Base-by-base conservation (phyloP, 2,888 invertebrate genomes). In the Saturnia pavonia region DNA sequence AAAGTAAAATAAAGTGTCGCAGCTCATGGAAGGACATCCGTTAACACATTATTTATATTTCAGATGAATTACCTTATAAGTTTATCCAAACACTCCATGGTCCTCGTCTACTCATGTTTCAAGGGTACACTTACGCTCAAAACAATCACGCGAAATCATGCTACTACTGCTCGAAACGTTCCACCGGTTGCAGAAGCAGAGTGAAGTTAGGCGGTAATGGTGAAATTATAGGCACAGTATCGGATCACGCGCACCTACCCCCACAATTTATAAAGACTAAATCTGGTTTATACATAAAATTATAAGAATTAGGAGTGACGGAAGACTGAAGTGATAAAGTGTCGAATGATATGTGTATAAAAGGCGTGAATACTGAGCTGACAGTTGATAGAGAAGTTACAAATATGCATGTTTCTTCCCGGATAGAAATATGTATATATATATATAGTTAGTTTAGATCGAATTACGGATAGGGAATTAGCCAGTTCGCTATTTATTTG, bases 151-250 rank as follows among this genome's bases (percentile, higher is more conserved):
- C 65, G 34, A 72, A 76, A 0, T 71, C 74, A 42, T 81, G 78
- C 71, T 85, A 74, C 70, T 81, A 82, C 60, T 84, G 85, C 70
- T 83, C 84, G 1, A 84, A 85, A 72, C 83, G 83, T 60, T 77
- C 81, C 14, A 60, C 73, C 6, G 81, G 81, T 0, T 89, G 88
- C 54, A 86, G 80, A 42, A 82, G 83, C 14, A 79, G 78, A 4
- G 79, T 88, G 2, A 85, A 82, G 68, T 71, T 88, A 45, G 80
- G 79, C 34, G 71, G 68, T 0, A 63, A 69, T 22, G 84, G 84
- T 1, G 73, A 69, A 22, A 79, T 85, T 11, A 73, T 75, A 70
- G 72, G 76, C 1, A 19, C 16, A 6, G 40, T 40, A 9, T 19
- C 16, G 34, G 40, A 34, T 34, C 65, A 65, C 40, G n/a, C 6